Conservation (phyloP, 2,113 vertebrate species). For the Calyptommatus sinebrachiatus region DNA sequence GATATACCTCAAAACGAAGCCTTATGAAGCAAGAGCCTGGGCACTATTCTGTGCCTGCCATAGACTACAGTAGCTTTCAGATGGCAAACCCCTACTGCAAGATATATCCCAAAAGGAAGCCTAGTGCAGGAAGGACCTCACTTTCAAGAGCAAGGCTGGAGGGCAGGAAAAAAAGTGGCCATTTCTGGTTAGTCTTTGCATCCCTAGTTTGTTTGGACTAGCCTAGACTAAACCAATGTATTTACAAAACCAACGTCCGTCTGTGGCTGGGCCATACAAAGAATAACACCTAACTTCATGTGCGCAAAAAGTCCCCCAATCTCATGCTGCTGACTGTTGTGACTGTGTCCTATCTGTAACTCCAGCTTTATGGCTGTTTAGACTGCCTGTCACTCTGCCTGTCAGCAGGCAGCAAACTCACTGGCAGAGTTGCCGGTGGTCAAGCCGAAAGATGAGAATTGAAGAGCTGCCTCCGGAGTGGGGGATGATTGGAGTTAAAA, state of each 20-base stretch:
- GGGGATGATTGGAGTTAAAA: constrained; percentile 46
- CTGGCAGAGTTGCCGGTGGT: constrained; percentile 47
- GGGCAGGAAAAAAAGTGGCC: constrained; percentile 47
- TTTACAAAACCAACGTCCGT: constrained; percentile 50
- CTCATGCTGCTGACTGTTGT: constrained; percentile 20
- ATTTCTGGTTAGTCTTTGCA: constrained; percentile 50
- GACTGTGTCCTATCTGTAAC: constrained; percentile 52
- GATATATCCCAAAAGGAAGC: too few species aligned
- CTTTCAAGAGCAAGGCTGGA: constrained; percentile 54
- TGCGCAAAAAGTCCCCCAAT: constrained; percentile 38
- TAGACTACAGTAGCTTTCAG: too few species aligned
- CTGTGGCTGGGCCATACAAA: constrained; percentile 26
- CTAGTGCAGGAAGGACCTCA: constrained; percentile 27
- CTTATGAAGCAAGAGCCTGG: too few species aligned
- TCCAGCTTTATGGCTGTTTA: constrained; percentile 55
- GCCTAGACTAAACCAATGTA: constrained; percentile 46
- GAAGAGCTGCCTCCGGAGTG: constrained; percentile 29
- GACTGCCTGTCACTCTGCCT: constrained; percentile 58
- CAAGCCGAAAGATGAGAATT: constrained; percentile 47
- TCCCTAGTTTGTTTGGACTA: constrained; percentile 56
- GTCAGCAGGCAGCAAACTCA: constrained; percentile 53
- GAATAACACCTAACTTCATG: constrained; percentile 44
- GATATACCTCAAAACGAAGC: too few species aligned
- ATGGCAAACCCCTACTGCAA: too few species aligned
- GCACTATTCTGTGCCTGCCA: too few species aligned